Base-by-base conservation (phyloP, 2,113 vertebrate species). In the Gallinago paraguaiae region DNA sequence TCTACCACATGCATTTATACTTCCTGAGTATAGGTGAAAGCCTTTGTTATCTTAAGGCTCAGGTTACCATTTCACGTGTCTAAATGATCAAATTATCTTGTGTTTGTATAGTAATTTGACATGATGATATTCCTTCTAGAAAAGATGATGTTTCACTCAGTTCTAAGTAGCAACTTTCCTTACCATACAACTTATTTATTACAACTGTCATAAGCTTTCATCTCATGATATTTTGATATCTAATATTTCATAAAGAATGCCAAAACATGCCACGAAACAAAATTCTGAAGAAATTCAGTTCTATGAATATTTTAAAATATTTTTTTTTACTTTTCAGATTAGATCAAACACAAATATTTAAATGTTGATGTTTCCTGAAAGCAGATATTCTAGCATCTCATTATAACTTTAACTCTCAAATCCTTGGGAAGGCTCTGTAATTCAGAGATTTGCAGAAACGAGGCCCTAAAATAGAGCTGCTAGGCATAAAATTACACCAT, bases 311-410 rank as follows among this genome's bases (percentile, higher is more conserved):
- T 95, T 97, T 27, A 97, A 92, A 80, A 83, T 94, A 27, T 8
- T 7, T 90, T 54, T 88, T 45, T 89, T 70, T 24, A 85, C 83
- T 71, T 91, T 96, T 95, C 91, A 95, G 39, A 87, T 43, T 87
- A 95, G 86, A 97, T 97, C 94, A 96, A 97, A 96, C 77, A 64
- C 69, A 82, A 93, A 92, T 87, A 95, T 90, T 97, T 92, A 94
- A 88, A 74, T 80, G 90, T 45, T 87, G 94, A 85, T 96, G 87
- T 91, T 94, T 94, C 59, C 63, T 80, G 67, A 95, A 93, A 95
- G 92, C 0, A 0, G 67, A 63, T 72, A 69, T 43, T 91, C 87
- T 53, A 80, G 59, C 54, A 80, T 60, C 65, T 91, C 78, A 82
- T 96, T 82, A 65, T 17, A 87, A 82, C 48, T 85, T 92, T 68